Conservation (phyloP, 2,113 vertebrate genomes). For the Pangasianodon gigas region DNA sequence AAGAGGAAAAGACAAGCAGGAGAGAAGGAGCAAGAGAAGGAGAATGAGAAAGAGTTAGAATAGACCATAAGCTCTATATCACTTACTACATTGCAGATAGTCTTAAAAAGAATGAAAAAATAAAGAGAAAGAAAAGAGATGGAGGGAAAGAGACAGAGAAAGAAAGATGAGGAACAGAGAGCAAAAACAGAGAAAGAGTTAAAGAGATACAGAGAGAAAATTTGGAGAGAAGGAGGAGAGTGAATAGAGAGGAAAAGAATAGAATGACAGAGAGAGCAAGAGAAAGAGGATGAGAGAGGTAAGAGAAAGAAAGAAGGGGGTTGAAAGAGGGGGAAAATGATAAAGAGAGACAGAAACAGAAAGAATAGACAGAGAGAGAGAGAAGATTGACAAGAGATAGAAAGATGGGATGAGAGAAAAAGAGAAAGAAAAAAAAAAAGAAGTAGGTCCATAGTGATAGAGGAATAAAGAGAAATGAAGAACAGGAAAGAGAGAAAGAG, state of each 20-base stretch:
- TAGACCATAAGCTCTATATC: too few species aligned
- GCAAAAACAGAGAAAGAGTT: not conserved
- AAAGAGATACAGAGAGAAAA: not conserved
- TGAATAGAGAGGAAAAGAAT: not conserved
- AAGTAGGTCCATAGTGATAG: not conserved
- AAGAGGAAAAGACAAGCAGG: not conserved
- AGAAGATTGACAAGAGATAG: not conserved
- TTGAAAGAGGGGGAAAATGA: not conserved
- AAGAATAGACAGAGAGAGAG: not conserved
- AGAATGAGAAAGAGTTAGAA: not conserved
- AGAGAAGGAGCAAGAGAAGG: not conserved
- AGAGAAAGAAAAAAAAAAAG: not conserved
- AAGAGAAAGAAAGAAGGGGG: not conserved
- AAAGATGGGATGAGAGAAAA: not conserved
- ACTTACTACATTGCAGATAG: not conserved
- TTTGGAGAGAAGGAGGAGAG: not conserved
- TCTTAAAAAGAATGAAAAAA: not conserved
- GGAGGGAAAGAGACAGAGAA: not conserved
- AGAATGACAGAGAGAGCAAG: not conserved
- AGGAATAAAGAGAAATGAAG: not conserved
- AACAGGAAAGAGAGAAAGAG: not conserved
- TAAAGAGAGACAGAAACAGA: not conserved
- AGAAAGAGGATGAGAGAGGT: not conserved
- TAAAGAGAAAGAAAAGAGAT: not conserved
- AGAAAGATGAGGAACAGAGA: not conserved